phyloP scores from a whole-genome alignment of 2,113 vertebrate genomes.

The Centrocercus urophasianus region DNA sequence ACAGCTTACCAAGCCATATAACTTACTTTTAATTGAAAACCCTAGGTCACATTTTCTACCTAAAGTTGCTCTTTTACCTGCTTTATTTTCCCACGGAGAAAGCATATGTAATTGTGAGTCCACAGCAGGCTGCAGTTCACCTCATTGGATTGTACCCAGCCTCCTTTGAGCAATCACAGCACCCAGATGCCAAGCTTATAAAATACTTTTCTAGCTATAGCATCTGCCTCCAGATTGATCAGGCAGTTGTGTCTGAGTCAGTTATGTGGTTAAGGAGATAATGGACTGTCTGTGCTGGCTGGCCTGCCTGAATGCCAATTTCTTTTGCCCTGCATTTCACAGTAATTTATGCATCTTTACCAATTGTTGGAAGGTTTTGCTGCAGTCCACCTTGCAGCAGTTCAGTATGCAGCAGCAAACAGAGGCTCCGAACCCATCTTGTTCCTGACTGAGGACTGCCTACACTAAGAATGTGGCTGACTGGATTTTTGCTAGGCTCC shows the following conservation, averaged over 20 bases:
- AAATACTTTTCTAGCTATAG: slow-evolving; percentile 27
- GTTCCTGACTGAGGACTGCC: background rate
- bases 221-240: slow-evolving; percentile 55
- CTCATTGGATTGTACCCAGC: background rate
- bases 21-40: background rate
- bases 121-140: background rate
- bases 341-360: slow-evolving; percentile 49
- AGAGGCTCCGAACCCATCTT: background rate
- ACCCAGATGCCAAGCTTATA: slow-evolving; percentile 13
- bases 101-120: background rate
- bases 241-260: slow-evolving; percentile 59
- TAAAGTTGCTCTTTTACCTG: background rate
- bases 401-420: background rate
- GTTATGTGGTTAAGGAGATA: slow-evolving; percentile 71
- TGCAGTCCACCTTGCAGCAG: background rate
- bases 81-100: background rate
- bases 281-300: slow-evolving; percentile 47
- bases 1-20: background rate
- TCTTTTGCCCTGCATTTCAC: slow-evolving; percentile 44
- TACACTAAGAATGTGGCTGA: background rate
- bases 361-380: background rate
- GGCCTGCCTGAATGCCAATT: slow-evolving; percentile 68
- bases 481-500: background rate
- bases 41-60: background rate
- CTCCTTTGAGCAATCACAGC: background rate